phyloP scores from a whole-genome alignment of 2,113 vertebrate species.

The Oreocharis arfaki region DNA sequence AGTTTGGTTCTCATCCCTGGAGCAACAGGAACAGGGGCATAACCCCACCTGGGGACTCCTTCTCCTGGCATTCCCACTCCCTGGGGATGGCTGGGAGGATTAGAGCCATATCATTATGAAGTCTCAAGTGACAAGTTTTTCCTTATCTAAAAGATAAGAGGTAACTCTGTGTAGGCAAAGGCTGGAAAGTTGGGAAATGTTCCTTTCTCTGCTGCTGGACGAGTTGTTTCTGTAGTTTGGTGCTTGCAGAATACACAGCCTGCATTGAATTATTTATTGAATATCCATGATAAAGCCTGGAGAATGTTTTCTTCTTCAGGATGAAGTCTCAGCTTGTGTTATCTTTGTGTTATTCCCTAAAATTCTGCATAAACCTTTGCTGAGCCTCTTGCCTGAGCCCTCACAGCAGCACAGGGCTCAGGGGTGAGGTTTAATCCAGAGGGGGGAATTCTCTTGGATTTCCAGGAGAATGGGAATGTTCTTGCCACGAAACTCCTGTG shows the following conservation, averaged over 20 bases:
- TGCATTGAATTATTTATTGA: neutral
- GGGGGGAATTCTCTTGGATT: neutral
- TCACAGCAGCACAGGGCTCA: neutral
- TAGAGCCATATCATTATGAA: neutral
- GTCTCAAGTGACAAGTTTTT: neutral
- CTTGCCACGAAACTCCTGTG: accelerated
- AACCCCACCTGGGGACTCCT: neutral
- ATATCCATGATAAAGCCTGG: accelerated
- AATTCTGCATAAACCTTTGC: accelerated
- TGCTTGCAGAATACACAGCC: neutral
- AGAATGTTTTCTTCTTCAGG: neutral
- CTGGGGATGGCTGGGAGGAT: neutral
- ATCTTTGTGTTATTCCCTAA: neutral
- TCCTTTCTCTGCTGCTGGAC: neutral
- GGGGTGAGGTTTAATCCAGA: neutral
- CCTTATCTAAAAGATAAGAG: neutral
- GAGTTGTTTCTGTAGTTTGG: neutral
- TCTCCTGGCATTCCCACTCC: neutral
- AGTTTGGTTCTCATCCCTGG: neutral
- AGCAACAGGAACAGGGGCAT: accelerated
- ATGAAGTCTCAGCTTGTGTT: neutral
- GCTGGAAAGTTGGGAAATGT: neutral
- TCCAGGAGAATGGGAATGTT: neutral
- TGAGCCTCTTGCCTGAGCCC: neutral
- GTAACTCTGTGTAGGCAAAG: neutral